Evolutionary conservation across 2,888 invertebrate genomes (phyloP), one percentile per base, ranked within the genome.

Genomic region (Agrypnus murinus): DNA sequence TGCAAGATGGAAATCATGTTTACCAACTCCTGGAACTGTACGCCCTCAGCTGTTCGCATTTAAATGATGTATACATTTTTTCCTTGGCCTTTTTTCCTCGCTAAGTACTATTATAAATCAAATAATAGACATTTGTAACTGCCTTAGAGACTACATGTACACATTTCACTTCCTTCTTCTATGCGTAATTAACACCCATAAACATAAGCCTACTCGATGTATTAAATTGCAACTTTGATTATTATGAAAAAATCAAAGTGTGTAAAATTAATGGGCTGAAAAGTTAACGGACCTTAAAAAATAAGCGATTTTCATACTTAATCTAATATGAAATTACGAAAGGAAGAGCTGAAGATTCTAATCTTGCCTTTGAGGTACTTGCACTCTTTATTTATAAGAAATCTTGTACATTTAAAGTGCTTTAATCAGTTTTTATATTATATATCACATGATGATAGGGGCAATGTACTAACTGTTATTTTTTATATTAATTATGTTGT

Each of bases 261-360:
- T 62, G 68, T 68, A 64, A 69, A 69, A 58, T 63, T 69, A 69
- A 69, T 64, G 64, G 55, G 15, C 63, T 58, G 69, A 69, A 69
- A 69, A 69, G 50, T 38, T 48, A 69, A 40, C 69, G 43, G 65
- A 69, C 57, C 69, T 69, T 34, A 69, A 69, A 68, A 58, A 64
- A 69, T 64, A 64, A 64, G 57, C 65, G 59, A 69, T 46, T 63
- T 48, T 69, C 62, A 62, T 63, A 64, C 69, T 59, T 59, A 66
- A 25, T 14, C 15, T 32, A 12, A 45, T 48, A 25, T 5, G 25
- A 25, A 3, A 25, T 25, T 25, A 25, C 25, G 58, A 64, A 65
- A 69, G 65, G 50, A 57, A 69, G 65, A 64, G 69, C 10, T 15
- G 36, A 1, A 43, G 65, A 65, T 65, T 32, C 38, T 65, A 25